Evolutionary conservation across 2,888 invertebrate species (phyloP), one percentile per base, ranked within the genome.

Genomic region (Spialia ferax): DNA sequence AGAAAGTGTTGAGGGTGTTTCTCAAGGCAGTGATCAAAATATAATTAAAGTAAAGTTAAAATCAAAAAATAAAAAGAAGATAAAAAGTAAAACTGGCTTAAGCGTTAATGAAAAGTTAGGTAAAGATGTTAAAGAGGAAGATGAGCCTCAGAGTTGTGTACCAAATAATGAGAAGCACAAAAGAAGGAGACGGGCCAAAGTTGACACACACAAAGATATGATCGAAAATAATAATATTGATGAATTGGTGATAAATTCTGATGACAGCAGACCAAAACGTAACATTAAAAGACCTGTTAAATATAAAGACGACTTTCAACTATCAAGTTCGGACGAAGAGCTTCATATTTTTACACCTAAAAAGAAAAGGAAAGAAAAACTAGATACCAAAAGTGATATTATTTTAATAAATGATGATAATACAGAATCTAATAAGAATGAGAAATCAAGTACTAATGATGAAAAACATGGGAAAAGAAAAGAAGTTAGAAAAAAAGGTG

Each of bases 321-420:
- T 83, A 5, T 80, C 81, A 38, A 89, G 89, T 79, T 91, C 91
- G 63, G 92, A 93, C 84, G 93, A 93, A 71, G 91, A 92, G 64
- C 77, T 89, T 57, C 84, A 88, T 74, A 89, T 93, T 32, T 91
- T 93, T 75, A 90, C 91, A 56, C 89, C 90, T 29, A 92, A 89
- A 75, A 94, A 91, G 79, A 88, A 86, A 71, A 87, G 78, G 62
- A 71, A 68, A 66, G 70, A 68, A 35, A 71, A 65, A 63, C 20
- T 45, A 35, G 59, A 59, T 35, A 10, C 3, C 50, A 52, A 70
- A 63, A 13, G 5, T 45, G 22, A 20, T 48, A 50, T 42, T 15
- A 64, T 61, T 42, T 7, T 42, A 64, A 32, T 8, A 22, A 20
- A 59, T 60, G 55, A 64, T 45, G 55, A n/a, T n/a, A 5, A n/a